Evolutionary conservation across 1,140 invertebrate species (phyloP).

Genomic region (Neodiprion fabricii): DNA sequence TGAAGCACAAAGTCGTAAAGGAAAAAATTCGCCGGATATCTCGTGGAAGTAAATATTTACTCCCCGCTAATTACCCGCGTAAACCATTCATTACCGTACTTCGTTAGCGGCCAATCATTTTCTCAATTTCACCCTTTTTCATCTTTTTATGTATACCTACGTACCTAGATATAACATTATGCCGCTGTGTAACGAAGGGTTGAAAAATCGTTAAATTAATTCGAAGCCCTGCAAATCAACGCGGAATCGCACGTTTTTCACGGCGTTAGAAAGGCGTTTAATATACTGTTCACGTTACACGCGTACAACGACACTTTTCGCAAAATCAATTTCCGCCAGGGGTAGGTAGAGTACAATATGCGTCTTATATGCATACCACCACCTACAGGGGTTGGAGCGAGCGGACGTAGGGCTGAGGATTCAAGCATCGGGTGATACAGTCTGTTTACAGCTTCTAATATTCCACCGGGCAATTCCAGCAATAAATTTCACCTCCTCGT

Average conservation of each 20-base stretch:
- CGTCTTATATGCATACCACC: no score
- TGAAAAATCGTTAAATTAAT: no score
- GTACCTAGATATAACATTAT: not conserved
- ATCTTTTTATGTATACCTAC: not conserved
- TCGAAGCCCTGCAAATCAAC: no score
- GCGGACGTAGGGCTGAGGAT: not conserved
- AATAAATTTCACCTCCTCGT: slow-evolving; percentile 51
- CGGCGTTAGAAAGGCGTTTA: no score
- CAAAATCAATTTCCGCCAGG: no score
- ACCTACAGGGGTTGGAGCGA: not conserved
- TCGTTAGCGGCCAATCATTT: no score
- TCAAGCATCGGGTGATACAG: slow-evolving; percentile 11
- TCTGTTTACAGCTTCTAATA: slow-evolving; percentile 54
- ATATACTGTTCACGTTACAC: no score
- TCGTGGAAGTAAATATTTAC: slow-evolving; percentile 42
- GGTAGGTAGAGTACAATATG: no score
- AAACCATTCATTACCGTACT: not conserved
- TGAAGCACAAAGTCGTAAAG: slow-evolving; percentile 15
- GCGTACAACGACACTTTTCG: no score
- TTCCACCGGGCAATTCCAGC: slow-evolving; percentile 43
- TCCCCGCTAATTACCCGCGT: slow-evolving; percentile 28
- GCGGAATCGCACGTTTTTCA: no score
- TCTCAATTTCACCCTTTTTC: no score
- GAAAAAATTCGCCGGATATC: slow-evolving; percentile 27
- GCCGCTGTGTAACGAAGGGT: no score